Evolutionary conservation across 1,140 invertebrate genomes (phyloP).

Genomic region (Diachasmimorpha longicaudata): DNA sequence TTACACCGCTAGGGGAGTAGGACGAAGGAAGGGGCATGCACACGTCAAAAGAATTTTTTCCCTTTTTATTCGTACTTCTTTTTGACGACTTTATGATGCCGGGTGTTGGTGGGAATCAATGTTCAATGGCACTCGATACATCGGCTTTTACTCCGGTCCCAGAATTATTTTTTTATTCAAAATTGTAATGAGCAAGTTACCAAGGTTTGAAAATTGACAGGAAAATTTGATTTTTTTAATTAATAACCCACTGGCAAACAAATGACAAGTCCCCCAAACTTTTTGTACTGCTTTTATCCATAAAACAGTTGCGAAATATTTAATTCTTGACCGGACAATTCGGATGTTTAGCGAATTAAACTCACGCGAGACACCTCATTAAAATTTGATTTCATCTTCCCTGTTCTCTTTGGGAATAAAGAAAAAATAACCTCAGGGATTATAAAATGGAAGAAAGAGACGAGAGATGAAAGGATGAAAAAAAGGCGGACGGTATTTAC

Average conservation of each 20-base stretch:
- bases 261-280: no score
- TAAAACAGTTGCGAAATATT: no score
- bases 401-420: neutral
- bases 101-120: neutral
- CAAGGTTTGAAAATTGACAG: neutral
- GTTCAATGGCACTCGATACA: neutral
- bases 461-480: conserved; percentile 15
- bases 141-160: neutral
- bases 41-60: neutral
- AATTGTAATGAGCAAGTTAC: neutral
- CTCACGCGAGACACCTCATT: conserved; percentile 24
- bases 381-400: conserved; percentile 23
- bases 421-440: neutral
- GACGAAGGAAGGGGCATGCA: neutral
- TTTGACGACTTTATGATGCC: neutral
- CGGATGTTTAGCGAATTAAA: conserved; percentile 13
- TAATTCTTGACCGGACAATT: neutral
- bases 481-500: conserved; percentile 20
- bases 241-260: no score
- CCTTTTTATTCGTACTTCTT: neutral
- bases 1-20: neutral
- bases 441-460: neutral
- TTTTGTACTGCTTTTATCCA: no score
- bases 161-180: neutral
- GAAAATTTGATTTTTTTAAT: neutral